phyloP scores from a whole-genome alignment of 2,888 invertebrate genomes.

The Tiliacea citrago region DNA sequence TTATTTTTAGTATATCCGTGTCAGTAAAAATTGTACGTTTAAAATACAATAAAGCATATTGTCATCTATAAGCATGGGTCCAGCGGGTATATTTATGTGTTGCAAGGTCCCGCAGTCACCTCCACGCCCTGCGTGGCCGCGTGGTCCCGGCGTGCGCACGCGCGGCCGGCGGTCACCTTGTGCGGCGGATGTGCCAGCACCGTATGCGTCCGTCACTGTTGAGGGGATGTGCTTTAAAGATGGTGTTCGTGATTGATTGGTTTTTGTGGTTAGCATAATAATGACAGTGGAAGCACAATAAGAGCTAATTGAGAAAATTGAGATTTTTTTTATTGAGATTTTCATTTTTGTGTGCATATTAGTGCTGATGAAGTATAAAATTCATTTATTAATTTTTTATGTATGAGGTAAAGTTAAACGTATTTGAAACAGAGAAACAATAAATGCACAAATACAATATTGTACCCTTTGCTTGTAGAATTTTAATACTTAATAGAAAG shows the following conservation, averaged over 20 bases:
- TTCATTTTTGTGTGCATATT: neutral
- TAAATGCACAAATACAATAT: neutral
- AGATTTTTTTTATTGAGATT: too few relatives aligned
- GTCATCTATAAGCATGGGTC: slow-evolving; percentile 37
- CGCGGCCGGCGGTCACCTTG: slow-evolving; percentile 78
- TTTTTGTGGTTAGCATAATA: slow-evolving; percentile 7
- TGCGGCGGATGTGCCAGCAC: slow-evolving; percentile 80
- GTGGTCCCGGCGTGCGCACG: slow-evolving; percentile 46
- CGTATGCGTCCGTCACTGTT: slow-evolving; percentile 84
- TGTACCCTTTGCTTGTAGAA: slow-evolving; percentile 10
- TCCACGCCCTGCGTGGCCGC: slow-evolving; percentile 47
- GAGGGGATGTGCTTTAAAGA: slow-evolving; percentile 3
- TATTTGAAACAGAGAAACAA: neutral
- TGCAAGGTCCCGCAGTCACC: slow-evolving; percentile 46
- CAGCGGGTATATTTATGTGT: neutral
- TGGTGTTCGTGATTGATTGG: neutral
- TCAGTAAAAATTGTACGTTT: slow-evolving; percentile 1
- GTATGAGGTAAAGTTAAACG: neutral
- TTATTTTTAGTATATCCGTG: neutral
- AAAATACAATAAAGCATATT: slow-evolving; percentile 1
- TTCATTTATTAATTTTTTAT: neutral
- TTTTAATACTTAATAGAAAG: neutral
- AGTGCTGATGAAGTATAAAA: slow-evolving; percentile 16
- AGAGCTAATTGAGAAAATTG: too few relatives aligned
- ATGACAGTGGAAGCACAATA: slow-evolving; percentile 35